Conservation (phyloP, 2,113 vertebrate genomes). For the Theristicus caerulescens region DNA sequence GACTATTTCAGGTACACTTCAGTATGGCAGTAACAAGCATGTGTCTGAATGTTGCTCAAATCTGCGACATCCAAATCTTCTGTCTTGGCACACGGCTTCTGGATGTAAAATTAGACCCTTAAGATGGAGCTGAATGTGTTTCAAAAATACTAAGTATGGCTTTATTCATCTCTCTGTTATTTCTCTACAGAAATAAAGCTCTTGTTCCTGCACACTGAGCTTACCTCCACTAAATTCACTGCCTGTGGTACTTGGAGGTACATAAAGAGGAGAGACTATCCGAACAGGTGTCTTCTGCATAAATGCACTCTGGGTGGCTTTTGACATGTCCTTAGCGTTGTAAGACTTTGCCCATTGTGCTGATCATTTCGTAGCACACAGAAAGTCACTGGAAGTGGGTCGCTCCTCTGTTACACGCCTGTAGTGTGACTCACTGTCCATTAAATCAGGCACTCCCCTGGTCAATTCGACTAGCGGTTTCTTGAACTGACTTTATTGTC, state of each 20-base stretch:
- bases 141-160: neutral
- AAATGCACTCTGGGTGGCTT: neutral
- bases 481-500: neutral
- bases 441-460: neutral
- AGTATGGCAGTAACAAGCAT: neutral
- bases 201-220: neutral
- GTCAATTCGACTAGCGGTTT: neutral
- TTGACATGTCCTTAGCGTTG: neutral
- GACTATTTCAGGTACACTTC: conserved; percentile 91
- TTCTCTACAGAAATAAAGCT: conserved; percentile 32
- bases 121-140: neutral
- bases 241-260: neutral
- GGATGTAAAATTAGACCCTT: neutral
- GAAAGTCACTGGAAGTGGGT: neutral
- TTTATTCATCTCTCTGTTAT: neutral
- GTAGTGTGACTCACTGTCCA: rapidly evolving
- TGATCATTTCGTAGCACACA: neutral
- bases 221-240: conserved; percentile 22
- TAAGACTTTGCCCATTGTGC: neutral
- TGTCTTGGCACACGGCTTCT: neutral
- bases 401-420: neutral
- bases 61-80: neutral
- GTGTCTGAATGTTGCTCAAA: neutral
- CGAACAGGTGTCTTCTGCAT: neutral
- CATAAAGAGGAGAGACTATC: neutral